These are phyloP conservation scores for Onychomys torridus DNA, from an alignment of 2,797 vertebrate species.

Conservation along the genomic window DNA sequence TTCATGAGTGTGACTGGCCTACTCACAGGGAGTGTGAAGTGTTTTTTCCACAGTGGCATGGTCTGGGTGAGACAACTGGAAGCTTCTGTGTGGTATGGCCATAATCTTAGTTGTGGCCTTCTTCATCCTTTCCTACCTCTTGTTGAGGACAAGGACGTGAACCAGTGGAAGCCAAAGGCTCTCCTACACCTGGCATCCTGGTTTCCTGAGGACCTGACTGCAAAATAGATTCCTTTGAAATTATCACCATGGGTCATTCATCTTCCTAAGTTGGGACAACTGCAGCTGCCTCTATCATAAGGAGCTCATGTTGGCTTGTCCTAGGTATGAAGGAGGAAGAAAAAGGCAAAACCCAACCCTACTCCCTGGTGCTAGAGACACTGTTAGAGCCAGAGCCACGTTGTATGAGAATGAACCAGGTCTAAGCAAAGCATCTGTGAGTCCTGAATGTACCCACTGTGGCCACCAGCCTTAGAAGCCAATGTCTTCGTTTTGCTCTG, in stretches of 20 bases:
- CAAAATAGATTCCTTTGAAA: conserved; percentile 22
- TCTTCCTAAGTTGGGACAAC: background rate
- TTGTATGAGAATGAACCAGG: background rate
- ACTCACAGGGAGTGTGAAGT: conserved; percentile 95
- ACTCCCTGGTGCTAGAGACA: background rate
- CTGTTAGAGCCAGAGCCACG: background rate
- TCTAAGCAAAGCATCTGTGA: background rate
- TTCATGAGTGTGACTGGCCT: conserved; percentile 96
- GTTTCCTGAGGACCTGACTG: background rate
- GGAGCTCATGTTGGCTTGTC: background rate
- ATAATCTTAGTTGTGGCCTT: conserved; percentile 91
- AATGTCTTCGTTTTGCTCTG: accelerated
- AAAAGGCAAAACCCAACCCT: background rate
- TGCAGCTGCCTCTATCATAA: background rate
- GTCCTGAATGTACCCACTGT: background rate
- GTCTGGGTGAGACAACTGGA: conserved; percentile 94
- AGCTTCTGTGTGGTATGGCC: conserved; percentile 93
- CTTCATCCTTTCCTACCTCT: conserved; percentile 94
- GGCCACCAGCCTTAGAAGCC: background rate
- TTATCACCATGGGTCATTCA: background rate
- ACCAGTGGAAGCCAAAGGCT: background rate
- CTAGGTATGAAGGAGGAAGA: background rate
- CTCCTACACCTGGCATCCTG: background rate
- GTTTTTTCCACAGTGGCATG: conserved; percentile 95
- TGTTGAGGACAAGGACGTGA: conserved; percentile 93